Evolutionary conservation across 2,888 invertebrate genomes (phyloP), one percentile per base, ranked within the genome.

Genomic region (Mimachlamys varia): DNA sequence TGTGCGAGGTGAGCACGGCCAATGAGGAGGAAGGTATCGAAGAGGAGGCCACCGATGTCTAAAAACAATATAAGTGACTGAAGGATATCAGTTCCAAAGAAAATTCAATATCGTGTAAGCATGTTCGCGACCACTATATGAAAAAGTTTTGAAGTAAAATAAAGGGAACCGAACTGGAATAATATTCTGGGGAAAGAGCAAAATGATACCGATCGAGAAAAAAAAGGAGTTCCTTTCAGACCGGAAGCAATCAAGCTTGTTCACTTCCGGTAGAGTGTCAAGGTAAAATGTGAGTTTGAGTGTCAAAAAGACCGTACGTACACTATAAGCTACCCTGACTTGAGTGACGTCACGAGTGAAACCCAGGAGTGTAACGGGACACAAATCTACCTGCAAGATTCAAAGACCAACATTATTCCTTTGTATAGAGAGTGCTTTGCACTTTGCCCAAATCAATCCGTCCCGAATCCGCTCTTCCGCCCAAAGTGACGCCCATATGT

Each of bases 401-500:
- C 76, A 33, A 7, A 33, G 76, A 33, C 5, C 33, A 13, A 13
- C 76, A 76, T 27, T 76, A 33, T 76, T 10, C 33, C 58, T 0
- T n/a, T 58, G 58, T 7, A 10, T 0, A 58, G 27, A 76, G 76
- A 33, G 76, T 76, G 76, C 58, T 76, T 27, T 76, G 76, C 76
- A 76, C 76, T 33, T 3, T 33, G 10, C 27, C 22, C 27, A 17
- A 33, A 0, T 76, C 22, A 33, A 76, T 33, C 76, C 33, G 33
- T 76, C 33, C 76, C 33, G 33, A 76, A 53, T 33, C 76, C 7
- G 5, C 27, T 27, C 33, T 27, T 22, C 76, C 27, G 33, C 76
- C 76, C 76, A 33, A 33, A 10, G 76, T 76, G 76, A 76, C 76
- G 76, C 76, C 76, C 76, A 76, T 33, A 76, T 33, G 27, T 76